Base-by-base conservation (phyloP, 1,140 invertebrate genomes). In the Ridgeia piscesae region DNA sequence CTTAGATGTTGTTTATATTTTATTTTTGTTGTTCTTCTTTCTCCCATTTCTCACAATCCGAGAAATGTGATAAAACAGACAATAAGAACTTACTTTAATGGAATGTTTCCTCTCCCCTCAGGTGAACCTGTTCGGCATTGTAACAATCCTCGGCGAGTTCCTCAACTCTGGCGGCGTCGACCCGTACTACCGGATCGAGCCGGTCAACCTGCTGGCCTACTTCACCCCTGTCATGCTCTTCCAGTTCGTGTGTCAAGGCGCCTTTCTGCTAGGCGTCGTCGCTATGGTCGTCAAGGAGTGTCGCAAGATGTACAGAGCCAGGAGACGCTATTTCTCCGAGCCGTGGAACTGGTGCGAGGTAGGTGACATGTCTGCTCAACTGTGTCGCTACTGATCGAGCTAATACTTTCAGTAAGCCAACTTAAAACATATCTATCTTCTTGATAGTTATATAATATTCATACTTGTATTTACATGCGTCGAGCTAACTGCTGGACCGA, bases 91-190 rank as follows among this genome's bases (percentile, higher is more conserved):
- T 11, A 58, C 34, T 11, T 34, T 35, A 91, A 35, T 42, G 34
- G 27, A 34, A 33, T 92, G 17, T 88, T 92, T 77, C 17, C 58
- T 77, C 17, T 42, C 58, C 58, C 11, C 6, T 0, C 58, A 77
- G 88, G 92, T 96, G 0, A 96, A 97, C 93, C 94, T 97, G 33
- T 97, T 97, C 93, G 95, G 95, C 17, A 95, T 96, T 0, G 94
- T 95, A 14, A 96, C 96, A 21, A 95, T 97, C n/a, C 93, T 97
- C 27, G 95, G 95, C 4, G 97, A 97, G 94, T 96, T 97, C 93
- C 92, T 96, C 35, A 96, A 96, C 8, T 96, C 96, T 48, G 96
- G 96, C 6, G 96, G 96, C 21, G 94, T 97, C 9, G 94, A 96
- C 27, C 95, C 96, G 8, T 96, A 95, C 50, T 96, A 96, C 93